A percentile compares a stretch with the other conserved stretches of the same genome.
Evolutionary conservation across 2,888 invertebrate genomes (phyloP).

Genomic region (Dinocampus coccinellae): DNA sequence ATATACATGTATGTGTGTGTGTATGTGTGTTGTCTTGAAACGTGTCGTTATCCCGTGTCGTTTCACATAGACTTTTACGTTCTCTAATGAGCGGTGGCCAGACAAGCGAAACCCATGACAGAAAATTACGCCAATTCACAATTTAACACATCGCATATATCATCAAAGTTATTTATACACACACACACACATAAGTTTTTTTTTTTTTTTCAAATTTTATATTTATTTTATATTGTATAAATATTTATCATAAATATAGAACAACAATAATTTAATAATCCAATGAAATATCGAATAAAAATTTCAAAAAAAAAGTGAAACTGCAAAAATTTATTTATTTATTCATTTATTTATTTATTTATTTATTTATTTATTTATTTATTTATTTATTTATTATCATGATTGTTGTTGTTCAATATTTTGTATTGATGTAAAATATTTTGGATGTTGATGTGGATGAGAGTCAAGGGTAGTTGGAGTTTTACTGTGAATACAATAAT

Average conservation of each 20-base stretch:
- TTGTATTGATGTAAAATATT: background rate
- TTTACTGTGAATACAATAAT: conserved; percentile 54
- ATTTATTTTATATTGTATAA: no score
- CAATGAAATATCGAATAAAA: no score
- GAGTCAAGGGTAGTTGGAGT: conserved; percentile 22
- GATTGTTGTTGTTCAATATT: background rate
- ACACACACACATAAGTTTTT: background rate
- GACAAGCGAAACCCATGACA: conserved; percentile 8
- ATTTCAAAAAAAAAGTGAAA: background rate
- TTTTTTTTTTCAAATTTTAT: no score
- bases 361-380: no score
- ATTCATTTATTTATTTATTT: no score
- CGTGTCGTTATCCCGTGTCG: conserved; percentile 40
- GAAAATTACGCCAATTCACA: conserved; percentile 5
- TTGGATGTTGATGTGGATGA: background rate
- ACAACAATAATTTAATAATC: no score
- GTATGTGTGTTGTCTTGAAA: conserved; percentile 38
- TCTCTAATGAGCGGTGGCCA: conserved; percentile 37
- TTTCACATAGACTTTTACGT: conserved; percentile 40
- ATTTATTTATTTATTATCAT: no score
- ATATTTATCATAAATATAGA: no score
- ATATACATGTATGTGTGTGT: background rate
- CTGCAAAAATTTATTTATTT: no score
- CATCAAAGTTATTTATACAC: background rate
- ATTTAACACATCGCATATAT: conserved; percentile 4